Percentiles rank a stretch among this genome's conserved stretches.
phyloP scores from a whole-genome alignment of 2,113 vertebrate species.

The Rhea americana region DNA sequence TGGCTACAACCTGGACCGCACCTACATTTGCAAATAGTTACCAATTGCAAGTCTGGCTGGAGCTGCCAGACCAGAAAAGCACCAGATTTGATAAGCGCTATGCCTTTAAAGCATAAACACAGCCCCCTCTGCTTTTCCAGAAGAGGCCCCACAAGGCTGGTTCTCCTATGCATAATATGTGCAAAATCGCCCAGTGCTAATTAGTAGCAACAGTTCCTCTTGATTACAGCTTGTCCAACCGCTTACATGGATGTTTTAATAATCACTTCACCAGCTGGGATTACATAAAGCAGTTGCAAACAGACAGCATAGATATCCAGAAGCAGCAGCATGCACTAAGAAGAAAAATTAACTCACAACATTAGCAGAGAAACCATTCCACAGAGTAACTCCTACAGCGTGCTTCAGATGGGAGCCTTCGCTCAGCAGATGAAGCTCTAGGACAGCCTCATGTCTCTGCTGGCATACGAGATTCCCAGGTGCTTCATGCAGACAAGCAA shows the following conservation, averaged over 20 bases:
- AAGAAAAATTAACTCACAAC: neutral
- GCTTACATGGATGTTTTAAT: neutral
- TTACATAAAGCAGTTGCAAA: neutral
- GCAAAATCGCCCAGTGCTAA: neutral
- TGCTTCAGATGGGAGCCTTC: neutral
- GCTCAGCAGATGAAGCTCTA: neutral
- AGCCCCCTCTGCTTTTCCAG: neutral
- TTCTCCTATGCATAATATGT: neutral
- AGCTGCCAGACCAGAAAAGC: no score
- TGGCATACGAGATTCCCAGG: no score
- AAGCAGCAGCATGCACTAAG: neutral
- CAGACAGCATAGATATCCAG: neutral
- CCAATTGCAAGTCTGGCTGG: neutral
- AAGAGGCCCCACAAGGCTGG: no score
- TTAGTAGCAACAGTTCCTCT: neutral
- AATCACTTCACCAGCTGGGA: neutral
- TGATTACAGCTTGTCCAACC: neutral
- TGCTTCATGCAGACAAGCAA: neutral
- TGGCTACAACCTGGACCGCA: neutral
- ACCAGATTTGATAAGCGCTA: neutral
- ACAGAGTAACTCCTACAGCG: neutral
- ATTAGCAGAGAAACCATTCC: neutral
- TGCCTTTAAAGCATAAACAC: neutral
- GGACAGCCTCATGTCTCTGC: neutral
- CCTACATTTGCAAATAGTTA: neutral